These are phyloP conservation scores for Lacerta bilineata DNA, from an alignment of 2,797 vertebrate genomes.

Conservation along the genomic window DNA sequence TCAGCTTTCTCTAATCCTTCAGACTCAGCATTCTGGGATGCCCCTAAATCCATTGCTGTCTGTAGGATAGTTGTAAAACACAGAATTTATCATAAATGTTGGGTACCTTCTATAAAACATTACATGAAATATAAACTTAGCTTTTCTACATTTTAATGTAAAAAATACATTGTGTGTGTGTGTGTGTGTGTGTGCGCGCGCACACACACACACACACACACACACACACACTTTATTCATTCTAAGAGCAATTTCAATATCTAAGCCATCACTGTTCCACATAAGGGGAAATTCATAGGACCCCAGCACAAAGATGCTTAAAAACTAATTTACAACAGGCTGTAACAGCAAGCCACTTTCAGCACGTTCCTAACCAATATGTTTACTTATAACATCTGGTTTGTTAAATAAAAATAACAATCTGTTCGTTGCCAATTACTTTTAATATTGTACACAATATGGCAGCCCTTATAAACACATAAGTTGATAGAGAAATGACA, in stretches of 20 bases:
- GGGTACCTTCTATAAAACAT: no score
- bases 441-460: constrained; percentile 45
- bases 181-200: no score
- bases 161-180: no score
- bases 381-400: constrained; percentile 43
- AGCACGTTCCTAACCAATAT: constrained; percentile 39
- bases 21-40: no score
- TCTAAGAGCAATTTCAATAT: constrained; percentile 8
- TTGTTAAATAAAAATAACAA: constrained; percentile 50
- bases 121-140: no score
- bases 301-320: constrained; percentile 10
- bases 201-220: no score
- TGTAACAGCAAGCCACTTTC: constrained; percentile 20
- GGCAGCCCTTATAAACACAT: constrained; percentile 30
- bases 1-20: no score
- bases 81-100: no score
- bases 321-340: constrained; percentile 33
- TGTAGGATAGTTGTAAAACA: no score
- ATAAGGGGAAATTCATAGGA: neutral
- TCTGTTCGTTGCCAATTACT: constrained; percentile 42
- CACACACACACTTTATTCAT: neutral
- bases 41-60: no score
- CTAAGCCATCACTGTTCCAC: neutral
- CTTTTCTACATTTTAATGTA: no score
- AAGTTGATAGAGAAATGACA: constrained; percentile 35